phyloP scores from a whole-genome alignment of 1,140 invertebrate species.

The Bombus huntii region DNA sequence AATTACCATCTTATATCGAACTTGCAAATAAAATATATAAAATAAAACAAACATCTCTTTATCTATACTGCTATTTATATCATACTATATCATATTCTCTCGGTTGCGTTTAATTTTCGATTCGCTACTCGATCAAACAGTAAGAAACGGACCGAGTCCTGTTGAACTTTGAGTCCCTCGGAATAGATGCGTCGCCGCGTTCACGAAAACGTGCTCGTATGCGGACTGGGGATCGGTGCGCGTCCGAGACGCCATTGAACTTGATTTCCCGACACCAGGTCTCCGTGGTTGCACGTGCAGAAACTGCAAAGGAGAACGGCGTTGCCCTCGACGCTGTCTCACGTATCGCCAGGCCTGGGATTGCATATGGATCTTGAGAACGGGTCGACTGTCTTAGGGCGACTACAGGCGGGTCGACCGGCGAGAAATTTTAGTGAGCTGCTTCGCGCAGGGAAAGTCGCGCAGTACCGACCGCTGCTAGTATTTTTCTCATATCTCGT shows the following conservation, averaged over 20 bases:
- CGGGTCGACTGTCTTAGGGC: background rate
- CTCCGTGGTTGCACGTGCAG: slow-evolving; percentile 59
- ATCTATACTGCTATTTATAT: background rate
- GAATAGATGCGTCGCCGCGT: slow-evolving; percentile 12
- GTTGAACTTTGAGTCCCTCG: background rate
- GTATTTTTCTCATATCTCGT: too few relatives aligned
- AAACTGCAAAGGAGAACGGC: slow-evolving; percentile 64
- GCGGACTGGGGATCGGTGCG: slow-evolving; percentile 49
- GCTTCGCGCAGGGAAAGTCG: too few relatives aligned
- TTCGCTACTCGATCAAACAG: background rate
- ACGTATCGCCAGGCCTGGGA: slow-evolving; percentile 43
- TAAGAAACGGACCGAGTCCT: background rate
- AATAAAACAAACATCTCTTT: too few relatives aligned
- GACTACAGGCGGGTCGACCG: too few relatives aligned
- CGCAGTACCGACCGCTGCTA: too few relatives aligned
- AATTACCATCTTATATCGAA: too few relatives aligned
- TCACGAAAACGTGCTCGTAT: slow-evolving; percentile 47
- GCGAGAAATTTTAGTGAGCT: too few relatives aligned
- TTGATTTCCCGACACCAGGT: slow-evolving; percentile 68
- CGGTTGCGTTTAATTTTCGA: background rate
- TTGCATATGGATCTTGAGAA: slow-evolving; percentile 41
- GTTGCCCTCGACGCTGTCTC: slow-evolving; percentile 58
- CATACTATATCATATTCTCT: too few relatives aligned
- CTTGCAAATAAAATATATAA: too few relatives aligned
- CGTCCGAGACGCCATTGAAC: slow-evolving; percentile 70